Evolutionary conservation across 2,888 invertebrate genomes (phyloP).

Genomic region (Clostera curtula): DNA sequence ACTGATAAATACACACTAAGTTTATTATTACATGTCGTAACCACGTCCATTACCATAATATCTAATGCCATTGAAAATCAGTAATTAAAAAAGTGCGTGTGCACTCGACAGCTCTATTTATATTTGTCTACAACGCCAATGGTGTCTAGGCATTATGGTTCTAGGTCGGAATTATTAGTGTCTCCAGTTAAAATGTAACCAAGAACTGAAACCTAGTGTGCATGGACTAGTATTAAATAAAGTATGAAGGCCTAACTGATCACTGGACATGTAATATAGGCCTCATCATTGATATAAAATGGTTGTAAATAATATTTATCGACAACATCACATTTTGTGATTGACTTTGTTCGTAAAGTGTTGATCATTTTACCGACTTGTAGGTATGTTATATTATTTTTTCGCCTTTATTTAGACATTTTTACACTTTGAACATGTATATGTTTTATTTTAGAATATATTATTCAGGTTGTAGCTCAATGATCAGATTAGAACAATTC

Average conservation of each 20-base stretch:
- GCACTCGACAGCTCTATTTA: too few relatives aligned
- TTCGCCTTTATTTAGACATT: constrained; percentile 29
- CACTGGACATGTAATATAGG: constrained; percentile 6
- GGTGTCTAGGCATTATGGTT: too few relatives aligned
- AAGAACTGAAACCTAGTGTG: too few relatives aligned
- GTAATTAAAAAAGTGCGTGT: too few relatives aligned
- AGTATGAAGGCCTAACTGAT: constrained; percentile 12
- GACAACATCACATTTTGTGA: constrained; percentile 26
- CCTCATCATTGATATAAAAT: constrained; percentile 6
- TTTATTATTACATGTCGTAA: too few relatives aligned
- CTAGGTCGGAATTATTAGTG: too few relatives aligned
- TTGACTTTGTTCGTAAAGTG: constrained; percentile 27
- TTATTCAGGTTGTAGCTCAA: constrained; percentile 24
- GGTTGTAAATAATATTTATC: constrained; percentile 17
- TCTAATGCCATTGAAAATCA: too few relatives aligned
- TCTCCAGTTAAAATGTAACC: too few relatives aligned
- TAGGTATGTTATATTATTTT: constrained; percentile 24
- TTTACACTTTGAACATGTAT: constrained; percentile 29
- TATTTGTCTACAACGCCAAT: too few relatives aligned
- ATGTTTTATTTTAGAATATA: constrained; percentile 27
- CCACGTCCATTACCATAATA: too few relatives aligned
- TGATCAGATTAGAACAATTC: constrained; percentile 31
- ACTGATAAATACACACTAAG: too few relatives aligned
- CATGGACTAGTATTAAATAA: constrained; percentile 1
- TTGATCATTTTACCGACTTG: constrained; percentile 41